Conservation (phyloP, 2,113 vertebrate species). For the Castor canadensis region DNA sequence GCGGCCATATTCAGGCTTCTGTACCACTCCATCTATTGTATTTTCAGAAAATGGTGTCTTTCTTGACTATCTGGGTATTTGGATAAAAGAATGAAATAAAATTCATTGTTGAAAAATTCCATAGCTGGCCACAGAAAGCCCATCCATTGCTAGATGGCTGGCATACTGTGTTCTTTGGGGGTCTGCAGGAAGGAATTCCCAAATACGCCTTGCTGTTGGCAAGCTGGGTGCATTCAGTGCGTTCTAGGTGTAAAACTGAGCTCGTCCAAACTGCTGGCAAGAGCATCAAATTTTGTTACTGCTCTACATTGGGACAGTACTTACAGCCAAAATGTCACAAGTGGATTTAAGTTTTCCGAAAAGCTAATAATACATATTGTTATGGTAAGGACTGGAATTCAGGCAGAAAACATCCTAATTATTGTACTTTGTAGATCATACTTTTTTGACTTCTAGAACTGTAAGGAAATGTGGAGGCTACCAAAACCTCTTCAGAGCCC, state of each 20-base stretch:
- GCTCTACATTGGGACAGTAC: slow-evolving; percentile 71
- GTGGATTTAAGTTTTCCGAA: slow-evolving; percentile 76
- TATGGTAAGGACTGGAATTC: slow-evolving; percentile 80
- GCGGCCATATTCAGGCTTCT: slow-evolving; percentile 19
- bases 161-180: slow-evolving; percentile 15
- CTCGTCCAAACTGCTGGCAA: slow-evolving; percentile 76
- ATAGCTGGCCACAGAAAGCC: slow-evolving; percentile 53
- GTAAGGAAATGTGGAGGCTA: not conserved
- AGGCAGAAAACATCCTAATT: slow-evolving; percentile 80
- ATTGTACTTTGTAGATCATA: slow-evolving; percentile 27
- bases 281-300: slow-evolving; percentile 81
- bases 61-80: slow-evolving; percentile 70
- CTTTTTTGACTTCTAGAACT: not conserved
- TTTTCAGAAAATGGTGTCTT: slow-evolving; percentile 69
- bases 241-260: slow-evolving; percentile 78
- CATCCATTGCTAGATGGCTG: slow-evolving; percentile 44
- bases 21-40: slow-evolving; percentile 57
- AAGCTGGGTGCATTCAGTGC: slow-evolving; percentile 77
- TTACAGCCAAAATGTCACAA: slow-evolving; percentile 80
- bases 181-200: slow-evolving; percentile 71
- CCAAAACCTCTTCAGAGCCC: not conserved
- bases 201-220: slow-evolving; percentile 77
- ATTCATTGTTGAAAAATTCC: slow-evolving; percentile 66
- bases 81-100: slow-evolving; percentile 67
- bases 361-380: slow-evolving; percentile 81